Percentiles rank a stretch among this genome's conserved stretches.
phyloP scores from a whole-genome alignment of 2,888 invertebrate species.

The Holacanthella duospinosa region DNA sequence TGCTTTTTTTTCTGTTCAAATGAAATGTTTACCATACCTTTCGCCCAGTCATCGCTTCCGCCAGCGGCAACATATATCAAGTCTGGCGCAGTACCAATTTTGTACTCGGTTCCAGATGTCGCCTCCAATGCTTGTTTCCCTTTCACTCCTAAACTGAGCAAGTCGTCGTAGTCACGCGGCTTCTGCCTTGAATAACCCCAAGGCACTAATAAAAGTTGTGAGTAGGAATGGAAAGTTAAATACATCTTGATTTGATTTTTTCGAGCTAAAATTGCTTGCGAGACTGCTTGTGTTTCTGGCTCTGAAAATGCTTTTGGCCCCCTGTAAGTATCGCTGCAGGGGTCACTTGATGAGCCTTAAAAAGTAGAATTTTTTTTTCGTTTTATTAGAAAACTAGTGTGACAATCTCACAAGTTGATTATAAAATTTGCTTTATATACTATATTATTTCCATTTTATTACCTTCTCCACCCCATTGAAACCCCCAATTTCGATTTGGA shows the following conservation, averaged over 20 bases:
- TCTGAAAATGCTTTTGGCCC: no score
- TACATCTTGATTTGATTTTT: slow-evolving; percentile 51
- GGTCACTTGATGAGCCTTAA: no score
- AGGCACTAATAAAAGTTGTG: slow-evolving; percentile 69
- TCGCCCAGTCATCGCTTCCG: slow-evolving; percentile 14
- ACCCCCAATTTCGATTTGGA: no score
- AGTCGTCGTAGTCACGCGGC: slow-evolving; percentile 39
- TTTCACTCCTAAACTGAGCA: slow-evolving; percentile 38
- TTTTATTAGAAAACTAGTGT: no score
- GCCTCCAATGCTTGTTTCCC: slow-evolving; percentile 39
- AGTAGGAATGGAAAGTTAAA: slow-evolving; percentile 63
- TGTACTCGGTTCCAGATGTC: slow-evolving; percentile 41
- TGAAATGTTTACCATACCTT: no score
- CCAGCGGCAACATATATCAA: slow-evolving; percentile 39
- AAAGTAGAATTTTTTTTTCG: no score
- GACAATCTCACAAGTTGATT: no score
- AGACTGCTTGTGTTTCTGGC: slow-evolving; percentile 58
- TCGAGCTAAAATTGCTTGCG: slow-evolving; percentile 49
- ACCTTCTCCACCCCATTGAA: no score
- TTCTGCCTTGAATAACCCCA: slow-evolving; percentile 58
- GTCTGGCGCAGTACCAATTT: slow-evolving; percentile 41
- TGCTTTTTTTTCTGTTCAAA: no score
- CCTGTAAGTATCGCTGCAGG: no score
- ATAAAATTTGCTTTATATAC: no score
- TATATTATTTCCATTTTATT: slow-evolving; percentile 82